These are phyloP conservation scores for Leptopilina clavipes DNA, from an alignment of 1,140 invertebrate genomes.

Conservation along the genomic window DNA sequence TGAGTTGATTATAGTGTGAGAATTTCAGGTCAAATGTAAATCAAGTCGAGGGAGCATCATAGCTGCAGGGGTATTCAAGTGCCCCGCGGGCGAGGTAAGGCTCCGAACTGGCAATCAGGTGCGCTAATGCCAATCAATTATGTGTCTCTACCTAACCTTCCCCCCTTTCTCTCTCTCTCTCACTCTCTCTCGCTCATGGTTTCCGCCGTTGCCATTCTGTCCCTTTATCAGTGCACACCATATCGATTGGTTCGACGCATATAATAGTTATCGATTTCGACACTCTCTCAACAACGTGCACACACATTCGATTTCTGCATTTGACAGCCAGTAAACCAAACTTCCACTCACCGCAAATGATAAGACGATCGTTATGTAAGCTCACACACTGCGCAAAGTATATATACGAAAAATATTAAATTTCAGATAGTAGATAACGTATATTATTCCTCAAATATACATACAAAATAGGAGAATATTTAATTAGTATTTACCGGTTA, in stretches of 20 bases:
- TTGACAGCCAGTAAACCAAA: slow-evolving; percentile 32
- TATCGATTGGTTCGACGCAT: slow-evolving; percentile 47
- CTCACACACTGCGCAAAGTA: background rate
- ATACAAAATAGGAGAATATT: background rate
- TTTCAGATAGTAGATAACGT: background rate
- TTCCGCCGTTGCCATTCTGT: slow-evolving; percentile 38
- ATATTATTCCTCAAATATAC: background rate
- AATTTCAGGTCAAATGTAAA: slow-evolving; percentile 51
- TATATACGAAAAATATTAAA: background rate
- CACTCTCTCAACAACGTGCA: slow-evolving; percentile 20
- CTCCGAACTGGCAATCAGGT: slow-evolving; percentile 37
- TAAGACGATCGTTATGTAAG: slow-evolving; percentile 11
- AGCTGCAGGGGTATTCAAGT: slow-evolving; percentile 54
- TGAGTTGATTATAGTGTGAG: slow-evolving; percentile 36
- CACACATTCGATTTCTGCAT: background rate
- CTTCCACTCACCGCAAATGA: background rate
- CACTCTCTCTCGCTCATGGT: slow-evolving; percentile 38
- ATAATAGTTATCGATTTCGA: slow-evolving; percentile 53
- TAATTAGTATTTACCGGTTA: slow-evolving; percentile 5
- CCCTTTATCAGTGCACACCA: slow-evolving; percentile 56
- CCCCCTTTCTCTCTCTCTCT: slow-evolving; percentile 40
- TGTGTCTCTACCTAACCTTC: slow-evolving; percentile 54
- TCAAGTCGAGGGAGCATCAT: slow-evolving; percentile 49
- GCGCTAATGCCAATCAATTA: slow-evolving; percentile 64
- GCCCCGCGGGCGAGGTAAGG: slow-evolving; percentile 51